Percentiles rank a stretch among this genome's conserved stretches.
Conservation (phyloP, 2,113 vertebrate genomes). For the Thalassarche chlororhynchos region DNA sequence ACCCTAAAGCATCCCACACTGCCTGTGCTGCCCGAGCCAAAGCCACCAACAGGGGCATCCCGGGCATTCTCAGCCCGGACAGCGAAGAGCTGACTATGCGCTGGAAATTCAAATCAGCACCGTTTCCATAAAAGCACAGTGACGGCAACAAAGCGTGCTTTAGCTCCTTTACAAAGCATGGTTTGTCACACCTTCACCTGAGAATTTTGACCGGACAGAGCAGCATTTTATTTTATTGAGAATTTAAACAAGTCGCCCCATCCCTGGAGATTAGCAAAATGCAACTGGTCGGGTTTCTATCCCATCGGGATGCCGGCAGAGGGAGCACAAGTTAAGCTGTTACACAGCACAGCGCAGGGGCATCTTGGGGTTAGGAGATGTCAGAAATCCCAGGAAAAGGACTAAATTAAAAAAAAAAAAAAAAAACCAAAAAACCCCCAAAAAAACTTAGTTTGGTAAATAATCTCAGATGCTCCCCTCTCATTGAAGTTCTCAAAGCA, state of each 20-base stretch:
- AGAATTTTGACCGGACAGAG: neutral
- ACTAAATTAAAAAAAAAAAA: neutral
- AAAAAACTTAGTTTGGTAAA: neutral
- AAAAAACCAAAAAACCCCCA: too few relatives aligned
- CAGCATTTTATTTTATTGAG: neutral
- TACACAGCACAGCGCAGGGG: neutral
- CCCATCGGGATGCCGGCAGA: neutral
- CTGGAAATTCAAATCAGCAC: neutral
- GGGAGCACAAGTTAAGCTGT: neutral
- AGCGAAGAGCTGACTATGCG: rapidly evolving
- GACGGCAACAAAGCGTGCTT: neutral
- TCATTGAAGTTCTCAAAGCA: neutral
- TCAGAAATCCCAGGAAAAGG: neutral
- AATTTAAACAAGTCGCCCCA: neutral
- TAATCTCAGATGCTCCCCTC: neutral
- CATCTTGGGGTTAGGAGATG: neutral
- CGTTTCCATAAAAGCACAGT: neutral
- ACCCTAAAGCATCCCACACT: neutral
- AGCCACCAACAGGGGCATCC: too few relatives aligned
- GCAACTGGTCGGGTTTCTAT: rapidly evolving
- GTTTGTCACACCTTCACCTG: neutral
- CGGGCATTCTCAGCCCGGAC: rapidly evolving
- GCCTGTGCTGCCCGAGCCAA: neutral
- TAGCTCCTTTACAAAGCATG: neutral
- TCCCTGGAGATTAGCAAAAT: neutral